These are phyloP conservation scores for Cheilosia soror DNA, from an alignment of 2,888 invertebrate genomes.

Conservation along the genomic window DNA sequence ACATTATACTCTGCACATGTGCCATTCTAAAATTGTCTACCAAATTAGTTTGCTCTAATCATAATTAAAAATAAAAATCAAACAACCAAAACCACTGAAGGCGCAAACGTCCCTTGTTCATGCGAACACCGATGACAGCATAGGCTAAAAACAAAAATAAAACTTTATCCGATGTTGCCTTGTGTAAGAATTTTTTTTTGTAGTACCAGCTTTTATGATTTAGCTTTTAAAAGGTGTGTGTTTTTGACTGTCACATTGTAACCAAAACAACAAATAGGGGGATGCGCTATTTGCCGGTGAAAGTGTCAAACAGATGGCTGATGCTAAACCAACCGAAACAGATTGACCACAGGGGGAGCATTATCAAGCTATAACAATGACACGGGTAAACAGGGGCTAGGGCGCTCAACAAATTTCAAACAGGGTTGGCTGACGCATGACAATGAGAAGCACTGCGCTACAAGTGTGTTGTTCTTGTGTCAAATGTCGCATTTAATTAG, in stretches of 20 bases:
- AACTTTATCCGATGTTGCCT: neutral
- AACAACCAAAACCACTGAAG: no score
- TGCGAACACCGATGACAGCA: slow-evolving; percentile 15
- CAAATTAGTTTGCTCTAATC: neutral
- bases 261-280: neutral
- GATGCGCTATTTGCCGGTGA: neutral
- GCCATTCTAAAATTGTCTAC: slow-evolving; percentile 2
- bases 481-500: slow-evolving; percentile 53
- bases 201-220: neutral
- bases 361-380: no score
- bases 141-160: neutral
- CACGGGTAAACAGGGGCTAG: neutral
- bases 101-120: slow-evolving; percentile 17
- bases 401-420: neutral
- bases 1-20: neutral
- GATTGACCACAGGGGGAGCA: neutral
- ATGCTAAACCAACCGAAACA: neutral
- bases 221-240: neutral
- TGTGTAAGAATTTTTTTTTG: neutral
- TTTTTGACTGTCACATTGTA: neutral
- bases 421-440: neutral
- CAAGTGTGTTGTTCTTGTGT: slow-evolving; percentile 41
- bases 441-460: neutral
- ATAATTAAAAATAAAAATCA: no score
- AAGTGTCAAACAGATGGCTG: neutral